Conservation (phyloP, 1,140 invertebrate species). For the Apolygus lucorum region DNA sequence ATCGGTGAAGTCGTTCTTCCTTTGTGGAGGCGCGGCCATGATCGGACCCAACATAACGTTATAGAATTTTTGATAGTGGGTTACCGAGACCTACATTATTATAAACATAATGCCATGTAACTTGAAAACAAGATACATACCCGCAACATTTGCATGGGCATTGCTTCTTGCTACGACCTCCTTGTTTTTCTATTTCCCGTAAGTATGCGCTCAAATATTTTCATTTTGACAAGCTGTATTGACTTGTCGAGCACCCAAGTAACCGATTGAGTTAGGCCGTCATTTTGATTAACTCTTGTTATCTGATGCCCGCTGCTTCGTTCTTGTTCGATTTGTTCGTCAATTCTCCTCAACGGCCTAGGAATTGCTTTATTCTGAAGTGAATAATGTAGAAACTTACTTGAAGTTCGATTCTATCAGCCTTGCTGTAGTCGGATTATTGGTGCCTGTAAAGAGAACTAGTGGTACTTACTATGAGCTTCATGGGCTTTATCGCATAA, state of each 20-base stretch:
- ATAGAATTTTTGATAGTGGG: conserved; percentile 20
- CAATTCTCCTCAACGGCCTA: background rate
- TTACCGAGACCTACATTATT: conserved; percentile 24
- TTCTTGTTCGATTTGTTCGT: background rate
- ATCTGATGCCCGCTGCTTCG: background rate
- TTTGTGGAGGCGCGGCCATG: conserved; percentile 32
- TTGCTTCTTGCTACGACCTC: conserved; percentile 80
- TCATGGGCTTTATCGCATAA: too few relatives aligned
- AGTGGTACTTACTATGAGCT: too few relatives aligned
- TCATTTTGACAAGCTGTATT: too few relatives aligned
- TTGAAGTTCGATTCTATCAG: too few relatives aligned
- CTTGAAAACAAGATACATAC: conserved; percentile 86
- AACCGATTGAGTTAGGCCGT: background rate
- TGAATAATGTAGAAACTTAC: background rate
- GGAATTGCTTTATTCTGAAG: background rate
- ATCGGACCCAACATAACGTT: conserved; percentile 28
- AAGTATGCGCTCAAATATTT: conserved; percentile 47
- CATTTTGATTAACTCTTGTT: background rate
- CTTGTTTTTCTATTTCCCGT: conserved; percentile 95
- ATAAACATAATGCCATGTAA: conserved; percentile 76
- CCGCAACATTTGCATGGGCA: conserved; percentile 92
- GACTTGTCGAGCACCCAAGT: background rate
- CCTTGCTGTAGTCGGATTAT: too few relatives aligned
- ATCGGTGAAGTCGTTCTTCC: conserved; percentile 24
- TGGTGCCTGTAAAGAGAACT: too few relatives aligned